These are phyloP conservation scores for Candoia aspera DNA, from an alignment of 2,113 vertebrate species.

Conservation along the genomic window DNA sequence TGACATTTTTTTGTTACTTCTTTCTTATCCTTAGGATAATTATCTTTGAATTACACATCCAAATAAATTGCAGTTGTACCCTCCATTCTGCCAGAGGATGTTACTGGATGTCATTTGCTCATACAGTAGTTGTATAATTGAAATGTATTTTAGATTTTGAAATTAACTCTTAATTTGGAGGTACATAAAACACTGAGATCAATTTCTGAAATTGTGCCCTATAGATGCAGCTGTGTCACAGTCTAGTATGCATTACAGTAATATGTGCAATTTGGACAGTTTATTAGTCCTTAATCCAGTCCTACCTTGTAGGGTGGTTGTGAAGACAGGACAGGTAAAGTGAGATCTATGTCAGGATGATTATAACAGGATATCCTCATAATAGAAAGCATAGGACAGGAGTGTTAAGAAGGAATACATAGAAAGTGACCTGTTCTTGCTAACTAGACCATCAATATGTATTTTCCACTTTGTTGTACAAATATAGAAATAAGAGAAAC, in stretches of 20 bases:
- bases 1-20: neutral
- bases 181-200: slow-evolving; percentile 25
- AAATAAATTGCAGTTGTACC: neutral
- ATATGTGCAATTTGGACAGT: neutral
- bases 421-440: slow-evolving; percentile 34
- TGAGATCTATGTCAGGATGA: neutral
- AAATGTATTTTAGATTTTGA: slow-evolving; percentile 27
- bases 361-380: neutral
- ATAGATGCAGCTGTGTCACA: neutral
- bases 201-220: slow-evolving; percentile 10
- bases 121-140: neutral
- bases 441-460: neutral
- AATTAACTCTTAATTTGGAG: slow-evolving; percentile 39
- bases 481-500: slow-evolving; percentile 14
- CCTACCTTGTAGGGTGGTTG: neutral
- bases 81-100: neutral
- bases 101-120: neutral
- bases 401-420: neutral
- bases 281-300: neutral
- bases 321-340: neutral
- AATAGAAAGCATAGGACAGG: neutral
- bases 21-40: no score
- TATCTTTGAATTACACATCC: neutral
- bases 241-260: accelerated
- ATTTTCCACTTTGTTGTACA: slow-evolving; percentile 9